These are phyloP conservation scores for Columba guinea DNA, from an alignment of 2,797 vertebrate species.

Conservation along the genomic window DNA sequence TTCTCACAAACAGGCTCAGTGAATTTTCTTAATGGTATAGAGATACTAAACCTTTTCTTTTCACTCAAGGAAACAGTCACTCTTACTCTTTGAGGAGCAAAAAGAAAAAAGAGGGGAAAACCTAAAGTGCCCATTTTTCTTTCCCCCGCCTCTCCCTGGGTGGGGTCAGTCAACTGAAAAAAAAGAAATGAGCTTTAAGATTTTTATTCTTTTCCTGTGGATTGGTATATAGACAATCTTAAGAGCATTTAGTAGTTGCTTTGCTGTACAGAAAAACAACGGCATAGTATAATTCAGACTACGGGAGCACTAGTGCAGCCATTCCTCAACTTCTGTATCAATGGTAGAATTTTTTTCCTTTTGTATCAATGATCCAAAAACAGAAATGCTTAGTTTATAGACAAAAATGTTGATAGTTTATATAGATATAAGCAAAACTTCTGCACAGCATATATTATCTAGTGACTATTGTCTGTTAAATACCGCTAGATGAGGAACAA, in stretches of 20 bases:
- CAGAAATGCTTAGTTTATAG: background rate
- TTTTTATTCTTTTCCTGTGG: background rate
- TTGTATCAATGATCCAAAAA: background rate
- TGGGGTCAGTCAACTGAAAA: background rate
- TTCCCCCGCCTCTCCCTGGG: background rate
- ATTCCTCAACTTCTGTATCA: background rate
- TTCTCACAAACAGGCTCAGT: conserved; percentile 1
- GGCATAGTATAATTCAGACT: background rate
- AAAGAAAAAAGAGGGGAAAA: background rate
- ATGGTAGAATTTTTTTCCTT: background rate
- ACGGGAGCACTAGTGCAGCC: background rate
- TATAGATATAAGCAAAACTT: background rate
- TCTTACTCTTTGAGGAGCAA: background rate
- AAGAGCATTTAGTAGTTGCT: background rate
- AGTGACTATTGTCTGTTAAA: background rate
- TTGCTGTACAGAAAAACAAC: background rate
- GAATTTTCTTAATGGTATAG: conserved; percentile 13
- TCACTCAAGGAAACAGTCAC: background rate
- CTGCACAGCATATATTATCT: background rate
- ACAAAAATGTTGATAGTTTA: background rate
- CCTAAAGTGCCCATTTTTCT: background rate
- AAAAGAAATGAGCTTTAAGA: background rate
- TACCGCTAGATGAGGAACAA: background rate
- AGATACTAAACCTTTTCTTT: conserved; percentile 21
- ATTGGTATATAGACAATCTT: background rate